A percentile compares a stretch with the other conserved stretches of the same genome.
These are phyloP conservation scores for Sesia apiformis DNA, from an alignment of 2,888 invertebrate genomes.

Conservation along the genomic window DNA sequence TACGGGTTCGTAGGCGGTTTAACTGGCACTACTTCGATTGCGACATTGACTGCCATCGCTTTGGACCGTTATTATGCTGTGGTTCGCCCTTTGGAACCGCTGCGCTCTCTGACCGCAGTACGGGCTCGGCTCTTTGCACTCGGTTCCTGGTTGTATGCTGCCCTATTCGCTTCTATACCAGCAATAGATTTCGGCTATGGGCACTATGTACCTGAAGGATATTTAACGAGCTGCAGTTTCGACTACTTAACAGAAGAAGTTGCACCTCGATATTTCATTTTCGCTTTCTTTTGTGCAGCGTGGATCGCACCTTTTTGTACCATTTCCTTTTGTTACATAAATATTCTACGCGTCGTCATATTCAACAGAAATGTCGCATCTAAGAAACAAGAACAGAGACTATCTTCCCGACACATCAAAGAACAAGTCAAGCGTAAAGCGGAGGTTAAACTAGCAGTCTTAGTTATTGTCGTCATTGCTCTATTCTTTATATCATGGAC, in stretches of 20 bases:
- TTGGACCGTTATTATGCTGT: constrained; percentile 89
- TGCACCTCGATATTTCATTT: constrained; percentile 79
- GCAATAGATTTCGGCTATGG: constrained; percentile 81
- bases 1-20: constrained; percentile 88
- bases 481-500: constrained; percentile 89
- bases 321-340: constrained; percentile 83
- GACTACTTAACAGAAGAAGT: constrained; percentile 84
- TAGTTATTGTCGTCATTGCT: constrained; percentile 80
- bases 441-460: constrained; percentile 81
- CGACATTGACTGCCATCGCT: constrained; percentile 85
- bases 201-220: constrained; percentile 88
- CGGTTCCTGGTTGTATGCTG: constrained; percentile 83
- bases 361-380: constrained; percentile 59
- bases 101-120: constrained; percentile 75
- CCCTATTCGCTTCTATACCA: constrained; percentile 80
- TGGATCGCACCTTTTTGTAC: constrained; percentile 82
- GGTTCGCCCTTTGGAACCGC: constrained; percentile 82
- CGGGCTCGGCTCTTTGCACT: constrained; percentile 77
- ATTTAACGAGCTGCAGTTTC: constrained; percentile 88
- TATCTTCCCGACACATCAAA: constrained; percentile 73
- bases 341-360: constrained; percentile 79
- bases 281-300: constrained; percentile 83
- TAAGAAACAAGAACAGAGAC: constrained; percentile 57
- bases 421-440: constrained; percentile 79
- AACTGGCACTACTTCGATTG: constrained; percentile 87